Percentiles rank a stretch among this genome's conserved stretches.
Conservation (phyloP, 2,888 invertebrate genomes). For the Xiphydria camelus region DNA sequence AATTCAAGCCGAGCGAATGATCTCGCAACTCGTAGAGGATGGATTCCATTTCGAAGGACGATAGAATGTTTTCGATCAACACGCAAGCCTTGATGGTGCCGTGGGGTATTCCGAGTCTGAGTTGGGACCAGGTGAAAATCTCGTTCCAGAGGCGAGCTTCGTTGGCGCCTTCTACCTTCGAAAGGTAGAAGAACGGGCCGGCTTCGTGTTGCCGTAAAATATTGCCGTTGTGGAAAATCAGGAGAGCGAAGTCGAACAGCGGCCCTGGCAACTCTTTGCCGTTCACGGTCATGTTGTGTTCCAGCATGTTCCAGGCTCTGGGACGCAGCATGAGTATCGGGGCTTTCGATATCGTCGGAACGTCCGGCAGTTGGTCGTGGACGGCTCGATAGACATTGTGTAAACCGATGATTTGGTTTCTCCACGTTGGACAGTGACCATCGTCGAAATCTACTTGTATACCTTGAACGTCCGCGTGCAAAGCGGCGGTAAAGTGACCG, state of each 20-base stretch:
- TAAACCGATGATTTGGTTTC: slow-evolving; percentile 67
- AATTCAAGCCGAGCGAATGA: slow-evolving; percentile 72
- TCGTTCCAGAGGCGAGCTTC: slow-evolving; percentile 73
- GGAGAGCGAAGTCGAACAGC: slow-evolving; percentile 70
- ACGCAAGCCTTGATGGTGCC: slow-evolving; percentile 74
- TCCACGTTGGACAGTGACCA: slow-evolving; percentile 75
- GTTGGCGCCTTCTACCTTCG: slow-evolving; percentile 68
- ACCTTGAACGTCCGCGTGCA: slow-evolving; percentile 64
- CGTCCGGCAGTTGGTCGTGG: slow-evolving; percentile 60
- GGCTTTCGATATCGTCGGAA: slow-evolving; percentile 60
- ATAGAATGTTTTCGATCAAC: slow-evolving; percentile 71
- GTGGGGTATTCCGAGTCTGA: slow-evolving; percentile 61
- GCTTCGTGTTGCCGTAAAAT: slow-evolving; percentile 61
- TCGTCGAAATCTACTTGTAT: slow-evolving; percentile 72
- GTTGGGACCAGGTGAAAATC: slow-evolving; percentile 68
- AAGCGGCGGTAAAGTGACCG: slow-evolving; percentile 62
- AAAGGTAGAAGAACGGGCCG: slow-evolving; percentile 74
- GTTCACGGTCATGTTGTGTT: slow-evolving; percentile 66
- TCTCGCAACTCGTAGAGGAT: slow-evolving; percentile 69
- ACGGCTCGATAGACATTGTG: slow-evolving; percentile 66
- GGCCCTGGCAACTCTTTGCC: slow-evolving; percentile 68
- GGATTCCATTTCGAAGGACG: slow-evolving; percentile 71
- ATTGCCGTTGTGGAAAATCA: slow-evolving; percentile 68
- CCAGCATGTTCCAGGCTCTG: slow-evolving; percentile 75
- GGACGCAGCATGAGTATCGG: slow-evolving; percentile 71